Evolutionary conservation across 2,888 invertebrate species (phyloP).

Genomic region (Tiphia femorata): DNA sequence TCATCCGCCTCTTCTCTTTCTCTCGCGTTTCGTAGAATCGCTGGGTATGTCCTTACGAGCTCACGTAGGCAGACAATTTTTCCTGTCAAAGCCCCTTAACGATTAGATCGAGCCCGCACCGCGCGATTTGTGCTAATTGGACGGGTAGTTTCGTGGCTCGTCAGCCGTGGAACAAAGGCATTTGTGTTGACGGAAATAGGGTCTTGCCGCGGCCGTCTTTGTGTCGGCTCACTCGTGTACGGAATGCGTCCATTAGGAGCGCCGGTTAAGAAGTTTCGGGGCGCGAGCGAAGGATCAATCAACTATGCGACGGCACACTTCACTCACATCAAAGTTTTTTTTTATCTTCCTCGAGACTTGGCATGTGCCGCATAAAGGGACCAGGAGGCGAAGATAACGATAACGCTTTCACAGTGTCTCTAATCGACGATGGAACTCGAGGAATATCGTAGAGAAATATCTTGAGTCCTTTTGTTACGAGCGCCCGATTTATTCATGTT

Average conservation of each 20-base stretch:
- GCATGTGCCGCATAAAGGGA: too few species aligned
- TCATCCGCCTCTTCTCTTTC: too few species aligned
- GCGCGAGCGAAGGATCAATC: constrained; percentile 19
- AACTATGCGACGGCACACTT: background rate
- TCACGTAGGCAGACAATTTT: constrained; percentile 8
- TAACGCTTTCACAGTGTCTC: too few species aligned
- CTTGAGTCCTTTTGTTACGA: too few species aligned
- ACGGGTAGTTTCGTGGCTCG: constrained; percentile 20
- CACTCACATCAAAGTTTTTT: too few species aligned
- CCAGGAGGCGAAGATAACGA: too few species aligned
- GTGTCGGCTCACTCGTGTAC: constrained; percentile 12
- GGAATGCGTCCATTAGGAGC: constrained; percentile 16
- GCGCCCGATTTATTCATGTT: too few species aligned
- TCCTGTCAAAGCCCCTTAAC: constrained; percentile 2
- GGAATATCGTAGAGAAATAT: too few species aligned
- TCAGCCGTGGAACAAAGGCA: constrained; percentile 10
- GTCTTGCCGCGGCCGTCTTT: constrained; percentile 9
- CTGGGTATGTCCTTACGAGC: background rate
- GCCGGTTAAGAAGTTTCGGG: constrained; percentile 19
- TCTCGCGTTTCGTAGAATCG: too few species aligned
- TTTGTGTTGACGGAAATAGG: constrained; percentile 6
- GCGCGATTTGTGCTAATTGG: constrained; percentile 11
- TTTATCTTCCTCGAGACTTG: too few species aligned
- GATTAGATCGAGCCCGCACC: constrained; percentile 1
- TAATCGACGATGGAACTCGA: too few species aligned